Evolutionary conservation across 2,113 vertebrate species (phyloP).

Genomic region (Desmodus rotundus): DNA sequence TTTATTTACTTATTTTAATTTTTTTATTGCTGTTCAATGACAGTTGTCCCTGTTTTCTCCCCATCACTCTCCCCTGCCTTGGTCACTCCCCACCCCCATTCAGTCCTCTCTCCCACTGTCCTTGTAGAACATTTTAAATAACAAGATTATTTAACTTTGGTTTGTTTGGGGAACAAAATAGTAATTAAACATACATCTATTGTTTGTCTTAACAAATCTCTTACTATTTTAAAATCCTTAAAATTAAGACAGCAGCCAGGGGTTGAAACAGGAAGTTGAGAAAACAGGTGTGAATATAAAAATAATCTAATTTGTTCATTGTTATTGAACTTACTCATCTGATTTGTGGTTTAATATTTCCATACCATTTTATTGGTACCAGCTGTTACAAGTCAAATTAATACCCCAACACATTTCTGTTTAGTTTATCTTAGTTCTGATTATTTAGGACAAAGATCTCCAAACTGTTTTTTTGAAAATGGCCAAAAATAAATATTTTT

Average conservation of each 20-base stretch:
- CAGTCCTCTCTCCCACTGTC: too few relatives aligned
- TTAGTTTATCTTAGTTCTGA: background rate
- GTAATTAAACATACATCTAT: background rate
- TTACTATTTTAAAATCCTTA: constrained; percentile 33
- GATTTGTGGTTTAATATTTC: constrained; percentile 40
- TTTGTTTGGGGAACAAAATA: background rate
- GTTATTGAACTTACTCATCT: background rate
- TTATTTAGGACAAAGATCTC: background rate
- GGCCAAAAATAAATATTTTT: background rate
- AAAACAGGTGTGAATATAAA: constrained; percentile 32
- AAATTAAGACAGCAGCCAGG: constrained; percentile 7
- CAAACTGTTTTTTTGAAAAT: background rate
- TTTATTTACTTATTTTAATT: background rate
- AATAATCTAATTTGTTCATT: constrained; percentile 44
- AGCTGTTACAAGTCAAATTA: background rate
- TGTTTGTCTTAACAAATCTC: background rate
- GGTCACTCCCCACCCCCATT: too few relatives aligned
- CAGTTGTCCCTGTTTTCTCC: too few relatives aligned
- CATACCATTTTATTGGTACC: background rate
- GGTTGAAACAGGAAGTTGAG: constrained; percentile 7
- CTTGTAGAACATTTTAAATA: background rate
- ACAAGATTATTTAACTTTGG: background rate
- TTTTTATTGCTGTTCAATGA: too few relatives aligned
- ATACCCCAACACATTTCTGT: background rate
- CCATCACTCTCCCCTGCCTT: too few relatives aligned